Evolutionary conservation across 2,113 vertebrate genomes (phyloP), one percentile per base, ranked within the genome.

Genomic region (Ammodytes marinus): DNA sequence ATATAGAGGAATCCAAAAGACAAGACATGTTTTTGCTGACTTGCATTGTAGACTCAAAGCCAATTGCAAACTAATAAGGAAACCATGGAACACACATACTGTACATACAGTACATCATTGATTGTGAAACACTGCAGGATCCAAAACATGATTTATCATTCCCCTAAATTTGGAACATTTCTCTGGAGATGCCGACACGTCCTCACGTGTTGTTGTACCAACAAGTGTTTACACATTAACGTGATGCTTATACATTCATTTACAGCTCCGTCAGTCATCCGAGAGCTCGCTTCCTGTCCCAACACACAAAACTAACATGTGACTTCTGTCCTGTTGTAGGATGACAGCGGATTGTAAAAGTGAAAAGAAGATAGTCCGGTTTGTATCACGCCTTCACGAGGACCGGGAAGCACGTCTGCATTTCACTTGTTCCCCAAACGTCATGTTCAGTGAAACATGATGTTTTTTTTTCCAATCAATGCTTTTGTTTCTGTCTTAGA

Each of bases 291-390:
- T 58, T 78, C 60, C 65, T 75, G n/a, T 79, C 43, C 5, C 0
- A 64, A 40, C 27, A 67, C 49, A 37, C 52, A 0, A 68, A 46
- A n/a, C 82, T 27, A 88, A 80, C 73, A 59, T 69, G 53, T 85
- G 76, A 74, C 7, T 53, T 84, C 27, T 87, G 68, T 86, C 49
- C 58, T 27, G 72, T 85, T 87, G 39, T 86, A 95, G 94, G 93
- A 94, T 75, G 94, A 95, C 0, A 37, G 89, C 1, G 94, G 95
- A 67, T 43, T 95, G 75, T 95, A 64, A 91, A 55, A 8, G 9
- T 8, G 74, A 79, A 27, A 27, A 19, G 70, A 74, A 10, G 43
- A 65, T 3, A 8, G 1, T 37, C 60, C 17, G 2, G 72, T 17
- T 27, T 49, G 54, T 15, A 9, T 65, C 60, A 11, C 35, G 27